These are phyloP conservation scores for Hyphantria cunea DNA, from an alignment of 1,140 invertebrate species.

Conservation along the genomic window DNA sequence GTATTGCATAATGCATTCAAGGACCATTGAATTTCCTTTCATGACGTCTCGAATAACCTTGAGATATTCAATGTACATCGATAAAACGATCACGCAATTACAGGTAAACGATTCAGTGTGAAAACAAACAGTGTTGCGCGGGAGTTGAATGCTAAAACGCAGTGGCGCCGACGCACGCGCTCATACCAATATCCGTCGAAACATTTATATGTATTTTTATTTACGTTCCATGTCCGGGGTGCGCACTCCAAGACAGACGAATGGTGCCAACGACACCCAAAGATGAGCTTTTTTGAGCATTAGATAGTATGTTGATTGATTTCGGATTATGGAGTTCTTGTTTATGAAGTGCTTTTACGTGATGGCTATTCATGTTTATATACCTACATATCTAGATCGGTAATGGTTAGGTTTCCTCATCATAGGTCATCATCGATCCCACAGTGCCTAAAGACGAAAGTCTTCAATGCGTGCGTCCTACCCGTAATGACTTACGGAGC, in stretches of 20 bases:
- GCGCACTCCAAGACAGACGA: constrained; percentile 22
- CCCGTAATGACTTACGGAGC: too few relatives aligned
- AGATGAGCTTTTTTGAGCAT: constrained; percentile 21
- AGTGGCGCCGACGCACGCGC: constrained; percentile 58
- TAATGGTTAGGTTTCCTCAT: too few relatives aligned
- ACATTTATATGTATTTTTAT: constrained; percentile 70
- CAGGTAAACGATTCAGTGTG: constrained; percentile 50
- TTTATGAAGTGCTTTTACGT: neutral
- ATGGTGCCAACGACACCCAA: constrained; percentile 19
- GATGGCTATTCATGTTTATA: neutral
- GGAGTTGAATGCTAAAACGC: constrained; percentile 66
- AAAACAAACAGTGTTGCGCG: constrained; percentile 67
- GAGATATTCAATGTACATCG: constrained; percentile 43
- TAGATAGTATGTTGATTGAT: constrained; percentile 20
- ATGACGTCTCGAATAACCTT: constrained; percentile 14
- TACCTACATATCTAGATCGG: neutral
- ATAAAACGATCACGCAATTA: constrained; percentile 69
- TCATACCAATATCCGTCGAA: constrained; percentile 61
- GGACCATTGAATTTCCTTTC: neutral
- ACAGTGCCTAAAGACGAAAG: too few relatives aligned
- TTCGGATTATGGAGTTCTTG: constrained; percentile 4
- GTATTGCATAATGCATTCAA: constrained; percentile 4
- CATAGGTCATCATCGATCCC: too few relatives aligned
- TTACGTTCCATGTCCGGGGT: constrained; percentile 61
- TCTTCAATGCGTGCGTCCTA: too few relatives aligned